Evolutionary conservation across 2,797 vertebrate species (phyloP).

Genomic region (Ctenochaetus hawaiiensis): DNA sequence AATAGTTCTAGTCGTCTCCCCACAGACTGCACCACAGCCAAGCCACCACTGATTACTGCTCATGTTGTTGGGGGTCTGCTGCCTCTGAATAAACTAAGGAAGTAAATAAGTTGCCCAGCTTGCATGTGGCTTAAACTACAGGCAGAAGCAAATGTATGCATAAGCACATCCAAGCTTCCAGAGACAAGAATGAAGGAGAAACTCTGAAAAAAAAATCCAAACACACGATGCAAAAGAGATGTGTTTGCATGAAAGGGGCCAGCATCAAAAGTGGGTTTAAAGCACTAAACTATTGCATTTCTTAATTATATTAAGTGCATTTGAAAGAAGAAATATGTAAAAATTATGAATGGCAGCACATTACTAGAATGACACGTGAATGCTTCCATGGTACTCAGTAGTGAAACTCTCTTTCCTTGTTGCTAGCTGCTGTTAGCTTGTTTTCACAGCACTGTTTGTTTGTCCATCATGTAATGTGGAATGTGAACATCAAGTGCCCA

Average conservation of each 20-base stretch:
- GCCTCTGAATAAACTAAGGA: not conserved
- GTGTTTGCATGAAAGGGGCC: too few species aligned
- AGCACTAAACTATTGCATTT: too few species aligned
- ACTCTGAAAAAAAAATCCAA: not conserved
- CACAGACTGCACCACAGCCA: slow-evolving; percentile 39
- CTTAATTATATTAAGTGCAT: not conserved
- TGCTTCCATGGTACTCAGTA: too few species aligned
- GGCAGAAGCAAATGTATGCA: slow-evolving; percentile 6
- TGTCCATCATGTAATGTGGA: not conserved
- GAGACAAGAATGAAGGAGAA: slow-evolving; percentile 1
- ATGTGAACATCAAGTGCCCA: not conserved
- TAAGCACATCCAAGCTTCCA: not conserved
- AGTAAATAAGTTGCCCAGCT: not conserved
- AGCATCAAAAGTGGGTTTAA: not conserved
- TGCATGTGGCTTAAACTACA: not conserved
- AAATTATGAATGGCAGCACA: too few species aligned
- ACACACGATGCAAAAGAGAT: too few species aligned
- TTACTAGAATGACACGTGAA: too few species aligned
- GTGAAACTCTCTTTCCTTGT: not conserved
- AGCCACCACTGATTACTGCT: slow-evolving; percentile 32
- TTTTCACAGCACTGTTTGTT: not conserved
- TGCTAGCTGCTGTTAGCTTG: not conserved
- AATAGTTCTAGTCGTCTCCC: slow-evolving; percentile 26
- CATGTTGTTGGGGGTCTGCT: slow-evolving; percentile 7
- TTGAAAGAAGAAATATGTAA: too few species aligned